Evolutionary conservation across 2,797 vertebrate species (phyloP), one percentile per base, ranked within the genome.

Genomic region (Hephaestus fuliginosus): DNA sequence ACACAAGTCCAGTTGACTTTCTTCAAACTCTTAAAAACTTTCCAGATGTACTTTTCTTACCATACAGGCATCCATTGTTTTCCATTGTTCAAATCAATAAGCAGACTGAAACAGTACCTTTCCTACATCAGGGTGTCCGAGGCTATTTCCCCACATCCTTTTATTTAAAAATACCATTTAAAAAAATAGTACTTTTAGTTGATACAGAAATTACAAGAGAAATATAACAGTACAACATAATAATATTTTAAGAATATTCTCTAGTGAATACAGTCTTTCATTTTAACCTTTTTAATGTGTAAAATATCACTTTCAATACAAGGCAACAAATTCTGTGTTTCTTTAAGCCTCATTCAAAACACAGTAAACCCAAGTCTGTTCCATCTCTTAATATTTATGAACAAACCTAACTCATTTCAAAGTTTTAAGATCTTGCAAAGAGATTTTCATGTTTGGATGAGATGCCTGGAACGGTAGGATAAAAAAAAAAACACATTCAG

Each of bases 41-140:
- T 33, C 30, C 20, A 72, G n/a, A 30, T 72, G 11, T 14, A 15
- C 13, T 39, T 69, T 74, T 79, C 17, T 65, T 6, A 10, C 12
- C 13, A 11, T 49, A 39, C 1, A 76, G 52, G 7, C 60, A 15
- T 69, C 44, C 9, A 1, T 58, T 73, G 43, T 65, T 52, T 41
- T 41, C 53, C 3, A n/a, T 55, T 60, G 53, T 52, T 68, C 33
- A 56, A 62, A 39, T 73, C 2, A 15, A 8, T 48, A 2, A 39
- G 7, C 25, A 20, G 22, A 14, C 28, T 22, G 4, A 60, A 53
- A 72, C 33, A 33, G 30, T 33, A 33, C 30, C 20, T 55, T 28
- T 1, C 15, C 2, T 53, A 39, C n/a, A 44, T 63, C 61, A 28
- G 61, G 15, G 18, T 33, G 18, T 25, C 41, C 25, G 57, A 41